A percentile compares a stretch with the other conserved stretches of the same genome.
Conservation (phyloP, 2,888 invertebrate species). For the Platycheirus albimanus region DNA sequence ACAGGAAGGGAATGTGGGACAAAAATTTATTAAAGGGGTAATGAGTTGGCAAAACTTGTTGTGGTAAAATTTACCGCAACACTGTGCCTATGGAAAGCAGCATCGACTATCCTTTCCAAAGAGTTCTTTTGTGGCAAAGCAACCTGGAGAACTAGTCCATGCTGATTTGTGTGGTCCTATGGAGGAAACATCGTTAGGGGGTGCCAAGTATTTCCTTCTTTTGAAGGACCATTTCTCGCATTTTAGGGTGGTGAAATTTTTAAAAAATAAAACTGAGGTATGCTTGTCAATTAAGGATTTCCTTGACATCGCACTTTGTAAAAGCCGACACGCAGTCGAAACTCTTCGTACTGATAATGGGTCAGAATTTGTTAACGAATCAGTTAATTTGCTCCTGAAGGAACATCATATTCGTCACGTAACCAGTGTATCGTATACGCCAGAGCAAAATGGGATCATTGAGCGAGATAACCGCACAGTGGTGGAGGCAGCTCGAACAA, state of each 20-base stretch:
- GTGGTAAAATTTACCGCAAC: too few relatives aligned
- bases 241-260: too few relatives aligned
- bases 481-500: slow-evolving; percentile 63
- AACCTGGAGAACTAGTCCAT: slow-evolving; percentile 23
- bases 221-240: too few relatives aligned
- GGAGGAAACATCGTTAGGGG: too few relatives aligned
- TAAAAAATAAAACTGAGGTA: too few relatives aligned
- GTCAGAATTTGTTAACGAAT: slow-evolving; percentile 49
- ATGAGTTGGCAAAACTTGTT: too few relatives aligned
- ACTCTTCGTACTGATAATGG: slow-evolving; percentile 43
- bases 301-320: neutral
- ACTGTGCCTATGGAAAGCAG: slow-evolving; percentile 19
- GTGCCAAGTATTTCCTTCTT: too few relatives aligned
- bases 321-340: slow-evolving; percentile 13
- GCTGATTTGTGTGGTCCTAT: too few relatives aligned
- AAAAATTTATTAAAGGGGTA: too few relatives aligned
- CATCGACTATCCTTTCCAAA: slow-evolving; percentile 21
- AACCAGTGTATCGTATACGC: slow-evolving; percentile 57
- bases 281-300: too few relatives aligned
- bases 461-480: slow-evolving; percentile 69
- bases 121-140: slow-evolving; percentile 25
- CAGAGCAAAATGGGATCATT: slow-evolving; percentile 59
- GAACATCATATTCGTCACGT: slow-evolving; percentile 49
- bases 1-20: too few relatives aligned
- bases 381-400: slow-evolving; percentile 29